Conservation (phyloP, 2,888 invertebrate genomes). For the Shargacucullia verbasci region DNA sequence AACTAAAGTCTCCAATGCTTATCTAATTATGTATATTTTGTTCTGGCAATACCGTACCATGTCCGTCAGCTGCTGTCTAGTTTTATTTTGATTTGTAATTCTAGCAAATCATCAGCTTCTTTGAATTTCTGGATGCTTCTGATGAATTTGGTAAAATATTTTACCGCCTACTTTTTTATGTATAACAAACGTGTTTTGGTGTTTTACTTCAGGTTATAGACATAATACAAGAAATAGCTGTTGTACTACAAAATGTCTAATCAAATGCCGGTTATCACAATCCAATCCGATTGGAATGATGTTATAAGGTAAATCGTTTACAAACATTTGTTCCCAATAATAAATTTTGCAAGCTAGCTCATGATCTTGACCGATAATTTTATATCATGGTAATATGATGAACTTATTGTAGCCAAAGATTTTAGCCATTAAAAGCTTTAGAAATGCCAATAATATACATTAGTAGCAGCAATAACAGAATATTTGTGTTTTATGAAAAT, state of each 20-base stretch:
- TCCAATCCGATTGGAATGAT: constrained; percentile 89
- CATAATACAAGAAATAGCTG: neutral
- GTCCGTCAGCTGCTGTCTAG: constrained; percentile 29
- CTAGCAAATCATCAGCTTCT: constrained; percentile 46
- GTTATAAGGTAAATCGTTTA: constrained; percentile 75
- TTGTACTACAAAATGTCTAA: constrained; percentile 59
- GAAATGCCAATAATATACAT: too few relatives aligned
- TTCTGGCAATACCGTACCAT: neutral
- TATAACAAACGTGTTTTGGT: neutral
- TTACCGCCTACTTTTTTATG: neutral
- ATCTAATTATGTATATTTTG: too few relatives aligned
- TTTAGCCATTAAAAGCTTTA: too few relatives aligned
- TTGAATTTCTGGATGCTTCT: constrained; percentile 6
- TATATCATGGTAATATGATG: too few relatives aligned
- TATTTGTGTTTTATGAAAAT: too few relatives aligned
- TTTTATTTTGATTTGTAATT: constrained; percentile 48
- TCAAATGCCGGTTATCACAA: constrained; percentile 78
- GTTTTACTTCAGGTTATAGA: neutral
- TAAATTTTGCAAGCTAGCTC: neutral
- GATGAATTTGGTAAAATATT: neutral
- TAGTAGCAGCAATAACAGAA: too few relatives aligned
- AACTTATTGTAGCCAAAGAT: too few relatives aligned
- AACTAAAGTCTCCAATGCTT: too few relatives aligned
- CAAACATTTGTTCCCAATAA: neutral
- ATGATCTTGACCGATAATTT: too few relatives aligned